Base-by-base conservation (phyloP, 2,113 vertebrate genomes). In the Gobiocypris rarus region DNA sequence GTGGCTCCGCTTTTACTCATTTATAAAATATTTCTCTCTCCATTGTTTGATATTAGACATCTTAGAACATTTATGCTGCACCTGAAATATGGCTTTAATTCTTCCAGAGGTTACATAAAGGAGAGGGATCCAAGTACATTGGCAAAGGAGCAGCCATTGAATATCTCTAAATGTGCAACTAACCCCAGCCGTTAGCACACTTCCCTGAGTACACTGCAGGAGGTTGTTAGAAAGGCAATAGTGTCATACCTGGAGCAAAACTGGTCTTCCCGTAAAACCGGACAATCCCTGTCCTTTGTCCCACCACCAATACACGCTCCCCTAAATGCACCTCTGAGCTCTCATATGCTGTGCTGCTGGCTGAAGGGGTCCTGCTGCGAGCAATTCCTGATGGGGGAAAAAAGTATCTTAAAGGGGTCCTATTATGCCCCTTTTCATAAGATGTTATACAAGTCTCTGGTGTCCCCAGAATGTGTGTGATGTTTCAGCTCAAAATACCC, bases 251-350 rank as follows among this genome's bases (percentile, higher is more conserved):
- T 94, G 97, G 96, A 86, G 98, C 96, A 89, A 99, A 99, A 91
- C 90, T 96, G 52, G 98, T 99, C 31, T 93, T 96, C 77, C 98
- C 98, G 50, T 90, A 95, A 90, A 97, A 99, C 41, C 94, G 94
- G 50, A 99, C 93, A 3, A 95, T 93, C 9, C 98, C 98, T 0
- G 94, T 94, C 81, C 98, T 97, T 93, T 99, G 97, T 78, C 98
- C 97, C 1, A 97, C 97, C 85, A 99, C 98, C 87, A 99, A 88
- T 17, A 99, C 97, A 45, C 96, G 92, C 34, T 99, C 98, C 81
- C 98, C 97, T 38, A 96, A 85, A 4, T 85, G 94, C 82, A 97
- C 92, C 9, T 95, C 95, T 1, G 94, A 87, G 61, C 93, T 94
- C 43, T 91, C 89, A 19, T 89, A 90, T 56, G 88, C 52, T 2